Base-by-base conservation (phyloP, 2,113 vertebrate species). In the Cebidichthys violaceus region DNA sequence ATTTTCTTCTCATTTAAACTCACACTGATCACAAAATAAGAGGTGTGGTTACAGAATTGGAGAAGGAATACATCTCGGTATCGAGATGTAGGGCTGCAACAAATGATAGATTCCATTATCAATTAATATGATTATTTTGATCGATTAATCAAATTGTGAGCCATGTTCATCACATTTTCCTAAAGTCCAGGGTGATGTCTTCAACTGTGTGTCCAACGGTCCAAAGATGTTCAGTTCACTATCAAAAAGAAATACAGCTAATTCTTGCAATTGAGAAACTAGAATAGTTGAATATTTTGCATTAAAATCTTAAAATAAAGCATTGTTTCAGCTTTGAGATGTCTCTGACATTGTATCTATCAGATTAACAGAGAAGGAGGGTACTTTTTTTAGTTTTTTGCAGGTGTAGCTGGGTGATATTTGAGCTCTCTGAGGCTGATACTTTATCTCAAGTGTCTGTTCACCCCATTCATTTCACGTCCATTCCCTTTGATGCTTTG, bases 401-500 rank as follows among this genome's bases (percentile, higher is more conserved):
- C 41, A 66, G 62, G 27, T 31, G 29, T 80, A 20, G 39, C 59
- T 35, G 10, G 18, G 15, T 17, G 67, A 65, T 77, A 73, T 83
- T 77, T 61, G 45, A 85, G 22, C 31, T 15, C n/a, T 8, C 39
- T 45, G 45, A 75, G 8, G 61, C 17, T 71, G 17, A 71, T 20
- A 29, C n/a, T 68, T 27, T 39, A 61, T 54, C 20, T 62, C 6
- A 50, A 50, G 29, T 88, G 54, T 47, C 52, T 50, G 20, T 82
- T 27, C n/a, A 66, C 17, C 11, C 31, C 2, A 6, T 81, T 72
- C 37, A 41, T 73, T 85, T 84, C 47, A 39, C 73, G 50, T 73
- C 50, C 17, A 1, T 35, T 35, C 24, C 52, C 60, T 81, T 72
- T 89, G 79, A 75, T 60, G 64, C 57, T 43, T 27, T 66, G 27